A percentile compares a stretch with the other conserved stretches of the same genome.
These are phyloP conservation scores for Cataglyphis altisquamis DNA, from an alignment of 2,888 invertebrate genomes.

Conservation along the genomic window DNA sequence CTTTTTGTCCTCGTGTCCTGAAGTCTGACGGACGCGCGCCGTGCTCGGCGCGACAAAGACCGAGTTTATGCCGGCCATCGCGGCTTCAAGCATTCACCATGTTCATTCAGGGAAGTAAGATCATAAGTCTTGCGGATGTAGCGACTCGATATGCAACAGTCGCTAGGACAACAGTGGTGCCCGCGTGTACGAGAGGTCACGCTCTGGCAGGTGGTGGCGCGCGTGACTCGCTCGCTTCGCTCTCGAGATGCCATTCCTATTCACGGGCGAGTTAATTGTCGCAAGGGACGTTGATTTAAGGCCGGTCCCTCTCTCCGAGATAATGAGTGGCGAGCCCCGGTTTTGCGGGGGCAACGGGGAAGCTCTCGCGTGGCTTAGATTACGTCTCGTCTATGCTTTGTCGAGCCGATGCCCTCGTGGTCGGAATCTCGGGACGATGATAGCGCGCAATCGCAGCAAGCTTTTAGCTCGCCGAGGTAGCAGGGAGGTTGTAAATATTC, in stretches of 20 bases:
- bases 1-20: constrained; percentile 64
- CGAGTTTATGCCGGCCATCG: constrained; percentile 53
- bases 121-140: constrained; percentile 62
- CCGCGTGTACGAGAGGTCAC: constrained; percentile 78
- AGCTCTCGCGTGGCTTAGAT: constrained; percentile 66
- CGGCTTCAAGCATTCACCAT: constrained; percentile 48
- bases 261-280: constrained; percentile 80
- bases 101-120: constrained; percentile 63
- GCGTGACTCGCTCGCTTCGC: constrained; percentile 77
- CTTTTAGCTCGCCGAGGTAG: neutral
- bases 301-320: constrained; percentile 71
- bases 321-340: constrained; percentile 69
- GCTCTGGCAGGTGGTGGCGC: constrained; percentile 83
- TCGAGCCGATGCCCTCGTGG: constrained; percentile 49
- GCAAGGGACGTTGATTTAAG: constrained; percentile 77
- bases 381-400: constrained; percentile 52
- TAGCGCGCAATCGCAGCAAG: constrained; percentile 1
- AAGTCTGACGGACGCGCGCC: constrained; percentile 64
- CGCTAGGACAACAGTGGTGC: constrained; percentile 52
- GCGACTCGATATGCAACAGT: constrained; percentile 53
- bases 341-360: constrained; percentile 42
- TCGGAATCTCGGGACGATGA: constrained; percentile 5
- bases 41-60: constrained; percentile 62
- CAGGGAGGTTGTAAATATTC: neutral
- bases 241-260: constrained; percentile 75